Percentiles rank a stretch among this genome's conserved stretches.
Conservation (phyloP, 2,113 vertebrate species). For the Vulpes vulpes region DNA sequence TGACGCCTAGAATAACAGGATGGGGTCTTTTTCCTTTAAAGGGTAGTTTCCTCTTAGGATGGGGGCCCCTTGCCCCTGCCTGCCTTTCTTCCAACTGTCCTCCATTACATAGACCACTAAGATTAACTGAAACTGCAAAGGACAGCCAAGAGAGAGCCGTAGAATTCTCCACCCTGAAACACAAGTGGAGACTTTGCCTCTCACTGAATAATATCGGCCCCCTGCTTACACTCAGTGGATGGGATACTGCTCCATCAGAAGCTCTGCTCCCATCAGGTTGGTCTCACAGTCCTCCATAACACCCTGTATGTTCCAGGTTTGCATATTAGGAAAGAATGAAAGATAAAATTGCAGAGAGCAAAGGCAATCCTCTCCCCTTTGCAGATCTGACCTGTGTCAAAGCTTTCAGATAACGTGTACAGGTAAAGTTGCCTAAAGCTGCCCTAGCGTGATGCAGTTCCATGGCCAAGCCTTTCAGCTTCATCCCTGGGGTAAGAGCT, state of each 20-base stretch:
- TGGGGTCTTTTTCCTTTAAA: not conserved
- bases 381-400: not conserved
- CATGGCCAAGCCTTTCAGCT: not conserved
- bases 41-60: not conserved
- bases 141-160: not conserved
- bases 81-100: not conserved
- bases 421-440: not conserved
- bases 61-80: not conserved
- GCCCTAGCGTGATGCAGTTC: not conserved
- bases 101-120: not conserved
- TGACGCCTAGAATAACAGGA: not conserved
- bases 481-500: not conserved
- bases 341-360: not conserved
- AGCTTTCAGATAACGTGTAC: not conserved
- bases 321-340: not conserved
- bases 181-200: not conserved
- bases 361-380: not conserved
- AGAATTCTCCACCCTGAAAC: not conserved
- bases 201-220: not conserved
- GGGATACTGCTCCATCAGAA: not conserved
- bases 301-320: not conserved
- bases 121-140: constrained; percentile 37
- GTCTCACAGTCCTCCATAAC: not conserved
- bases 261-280: not conserved
- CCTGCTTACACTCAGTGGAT: not conserved